These are phyloP conservation scores for Arizona elegans DNA, from an alignment of 2,113 vertebrate species.

Conservation along the genomic window DNA sequence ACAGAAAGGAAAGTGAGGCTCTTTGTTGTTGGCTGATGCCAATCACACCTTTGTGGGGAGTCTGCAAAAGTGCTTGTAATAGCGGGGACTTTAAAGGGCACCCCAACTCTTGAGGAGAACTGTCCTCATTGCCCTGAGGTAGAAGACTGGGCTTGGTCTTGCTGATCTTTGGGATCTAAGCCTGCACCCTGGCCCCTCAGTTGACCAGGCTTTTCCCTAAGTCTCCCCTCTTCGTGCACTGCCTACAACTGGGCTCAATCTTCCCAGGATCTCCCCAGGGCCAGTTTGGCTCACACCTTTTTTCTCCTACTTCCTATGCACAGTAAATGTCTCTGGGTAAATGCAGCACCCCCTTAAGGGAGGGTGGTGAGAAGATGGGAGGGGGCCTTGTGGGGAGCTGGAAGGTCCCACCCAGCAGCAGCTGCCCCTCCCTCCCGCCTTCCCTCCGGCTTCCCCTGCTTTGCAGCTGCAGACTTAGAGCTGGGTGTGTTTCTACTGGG, in stretches of 20 bases:
- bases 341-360: not conserved
- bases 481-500: fast-evolving
- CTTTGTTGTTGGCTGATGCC: too few species aligned
- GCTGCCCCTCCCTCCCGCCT: not conserved
- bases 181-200: not conserved
- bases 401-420: not conserved
- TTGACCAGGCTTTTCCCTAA: not conserved
- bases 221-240: not conserved
- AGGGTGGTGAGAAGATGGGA: not conserved
- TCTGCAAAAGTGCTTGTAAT: not conserved
- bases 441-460: not conserved
- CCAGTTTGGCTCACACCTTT: not conserved
- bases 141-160: not conserved
- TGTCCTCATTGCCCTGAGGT: not conserved
- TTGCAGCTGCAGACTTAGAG: not conserved
- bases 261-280: too few species aligned
- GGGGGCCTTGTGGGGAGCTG: not conserved
- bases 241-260: not conserved
- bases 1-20: not conserved
- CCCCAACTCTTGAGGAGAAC: not conserved
- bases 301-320: not conserved
- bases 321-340: not conserved
- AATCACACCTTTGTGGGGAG: not conserved
- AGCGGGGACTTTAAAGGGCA: not conserved
- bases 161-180: not conserved